phyloP scores from a whole-genome alignment of 2,888 invertebrate species.

The Incurvaria masculella region DNA sequence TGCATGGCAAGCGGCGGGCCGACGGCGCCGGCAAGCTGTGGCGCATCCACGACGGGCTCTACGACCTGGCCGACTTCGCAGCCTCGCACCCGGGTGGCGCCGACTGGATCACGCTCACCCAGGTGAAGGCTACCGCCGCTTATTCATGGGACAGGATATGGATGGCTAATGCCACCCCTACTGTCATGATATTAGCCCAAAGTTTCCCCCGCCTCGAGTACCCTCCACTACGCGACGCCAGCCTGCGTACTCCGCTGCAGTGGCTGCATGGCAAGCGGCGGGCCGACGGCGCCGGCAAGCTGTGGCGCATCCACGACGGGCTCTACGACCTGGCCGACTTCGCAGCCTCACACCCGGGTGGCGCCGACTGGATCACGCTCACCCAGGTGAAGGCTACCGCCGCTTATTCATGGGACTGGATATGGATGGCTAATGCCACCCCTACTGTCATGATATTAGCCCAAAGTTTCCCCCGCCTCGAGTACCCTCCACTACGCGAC shows the following conservation, averaged over 20 bases:
- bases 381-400: conserved; percentile 68
- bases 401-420: no score
- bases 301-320: conserved; percentile 74
- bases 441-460: no score
- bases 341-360: conserved; percentile 81
- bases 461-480: conserved; percentile 52
- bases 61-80: conserved; percentile 81
- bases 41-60: conserved; percentile 75
- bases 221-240: conserved; percentile 40
- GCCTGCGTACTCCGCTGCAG: conserved; percentile 36
- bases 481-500: conserved; percentile 47
- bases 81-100: conserved; percentile 82
- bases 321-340: conserved; percentile 87
- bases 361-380: conserved; percentile 67
- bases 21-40: conserved; percentile 77
- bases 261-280: conserved; percentile 65
- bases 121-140: no score
- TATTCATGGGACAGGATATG: no score
- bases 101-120: conserved; percentile 68
- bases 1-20: conserved; percentile 60
- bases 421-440: no score
- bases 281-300: conserved; percentile 70
- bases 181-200: no score
- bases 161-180: no score
- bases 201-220: conserved; percentile 53